Percentiles rank a stretch among this genome's conserved stretches.
These are phyloP conservation scores for Natrix natrix DNA, from an alignment of 2,797 vertebrate genomes.

Conservation along the genomic window DNA sequence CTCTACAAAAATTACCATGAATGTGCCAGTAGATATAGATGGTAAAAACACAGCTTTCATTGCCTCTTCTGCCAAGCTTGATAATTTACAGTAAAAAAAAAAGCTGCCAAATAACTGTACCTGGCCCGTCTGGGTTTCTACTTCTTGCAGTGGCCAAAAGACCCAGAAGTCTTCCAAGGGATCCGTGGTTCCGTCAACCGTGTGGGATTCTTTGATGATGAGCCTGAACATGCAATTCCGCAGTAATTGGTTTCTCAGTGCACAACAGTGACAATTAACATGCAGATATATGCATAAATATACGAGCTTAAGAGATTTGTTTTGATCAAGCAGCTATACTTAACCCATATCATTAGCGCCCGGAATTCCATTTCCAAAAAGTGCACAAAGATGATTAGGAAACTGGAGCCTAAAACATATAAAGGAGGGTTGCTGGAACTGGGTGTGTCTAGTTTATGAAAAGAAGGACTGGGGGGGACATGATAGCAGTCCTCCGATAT, in stretches of 20 bases:
- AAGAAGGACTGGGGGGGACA: not conserved
- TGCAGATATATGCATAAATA: not conserved
- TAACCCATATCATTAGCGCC: not conserved
- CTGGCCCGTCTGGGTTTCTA: not conserved
- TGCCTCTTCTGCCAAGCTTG: not conserved
- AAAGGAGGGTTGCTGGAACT: not conserved
- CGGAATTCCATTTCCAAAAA: not conserved
- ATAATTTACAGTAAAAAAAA: not conserved
- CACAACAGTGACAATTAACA: not conserved
- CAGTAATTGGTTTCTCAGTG: not conserved
- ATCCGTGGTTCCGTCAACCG: not conserved
- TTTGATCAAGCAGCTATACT: not conserved
- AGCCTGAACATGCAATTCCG: not conserved
- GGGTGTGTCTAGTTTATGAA: not conserved
- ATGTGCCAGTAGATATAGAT: not conserved
- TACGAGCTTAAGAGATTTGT: not conserved
- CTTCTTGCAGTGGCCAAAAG: not conserved
- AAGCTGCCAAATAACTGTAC: not conserved
- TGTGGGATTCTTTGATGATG: not conserved
- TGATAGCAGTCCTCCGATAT: not conserved
- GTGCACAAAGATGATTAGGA: not conserved
- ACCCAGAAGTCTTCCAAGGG: not conserved
- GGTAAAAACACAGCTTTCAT: not conserved
- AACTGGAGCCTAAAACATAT: not conserved
- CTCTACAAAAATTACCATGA: not conserved